Percentiles rank a stretch among this genome's conserved stretches.
phyloP scores from a whole-genome alignment of 1,140 invertebrate species.

The Drosophila trapezifrons region DNA sequence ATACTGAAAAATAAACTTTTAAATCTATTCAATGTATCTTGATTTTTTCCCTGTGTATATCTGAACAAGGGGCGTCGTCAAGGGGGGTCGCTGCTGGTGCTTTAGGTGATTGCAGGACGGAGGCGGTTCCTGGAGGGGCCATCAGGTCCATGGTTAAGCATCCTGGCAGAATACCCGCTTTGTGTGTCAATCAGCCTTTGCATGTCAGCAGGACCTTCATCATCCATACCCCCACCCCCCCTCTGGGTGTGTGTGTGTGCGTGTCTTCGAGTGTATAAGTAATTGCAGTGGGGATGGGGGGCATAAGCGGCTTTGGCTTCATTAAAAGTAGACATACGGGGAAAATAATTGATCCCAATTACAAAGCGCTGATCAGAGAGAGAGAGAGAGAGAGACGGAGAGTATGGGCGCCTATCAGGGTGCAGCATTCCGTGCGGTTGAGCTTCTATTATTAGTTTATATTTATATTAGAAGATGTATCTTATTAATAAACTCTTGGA shows the following conservation, averaged over 20 bases:
- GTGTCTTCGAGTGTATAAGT: constrained; percentile 17
- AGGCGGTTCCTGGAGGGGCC: not conserved
- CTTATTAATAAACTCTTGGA: too few species aligned
- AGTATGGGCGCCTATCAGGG: too few species aligned
- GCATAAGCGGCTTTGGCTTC: constrained; percentile 36
- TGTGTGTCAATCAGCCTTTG: constrained; percentile 78
- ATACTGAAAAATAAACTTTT: too few species aligned
- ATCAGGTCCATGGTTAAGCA: constrained; percentile 14
- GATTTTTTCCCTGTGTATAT: not conserved
- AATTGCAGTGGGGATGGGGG: constrained; percentile 9
- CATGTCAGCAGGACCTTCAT: constrained; percentile 60
- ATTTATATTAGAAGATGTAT: too few species aligned
- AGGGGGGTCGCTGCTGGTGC: not conserved
- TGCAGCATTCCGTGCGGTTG: too few species aligned
- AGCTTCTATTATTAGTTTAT: too few species aligned
- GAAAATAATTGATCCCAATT: constrained; percentile 18
- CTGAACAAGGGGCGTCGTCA: not conserved
- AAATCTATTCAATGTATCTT: too few species aligned
- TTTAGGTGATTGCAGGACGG: constrained; percentile 6
- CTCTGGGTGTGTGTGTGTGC: constrained; percentile 11
- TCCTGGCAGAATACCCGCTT: constrained; percentile 53
- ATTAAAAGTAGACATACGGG: constrained; percentile 20
- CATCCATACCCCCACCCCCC: not conserved
- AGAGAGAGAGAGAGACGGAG: too few species aligned
- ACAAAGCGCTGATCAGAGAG: not conserved